phyloP scores from a whole-genome alignment of 2,113 vertebrate species.

The Neomonachus schauinslandi region DNA sequence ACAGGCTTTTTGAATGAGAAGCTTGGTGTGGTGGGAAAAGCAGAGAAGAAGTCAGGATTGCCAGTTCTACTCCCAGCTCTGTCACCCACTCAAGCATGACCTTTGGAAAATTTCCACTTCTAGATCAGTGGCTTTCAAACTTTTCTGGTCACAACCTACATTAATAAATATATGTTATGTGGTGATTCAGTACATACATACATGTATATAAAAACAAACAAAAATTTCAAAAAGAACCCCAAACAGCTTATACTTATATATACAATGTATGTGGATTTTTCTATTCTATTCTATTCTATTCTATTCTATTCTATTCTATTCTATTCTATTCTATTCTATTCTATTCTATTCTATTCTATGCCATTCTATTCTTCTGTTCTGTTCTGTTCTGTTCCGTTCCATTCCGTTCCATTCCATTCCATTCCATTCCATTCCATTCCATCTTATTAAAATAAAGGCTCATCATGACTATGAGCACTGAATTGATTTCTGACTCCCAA shows the following conservation, averaged over 20 bases:
- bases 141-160: not conserved
- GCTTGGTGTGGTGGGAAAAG: not conserved
- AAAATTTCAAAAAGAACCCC: not conserved
- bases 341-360: not conserved
- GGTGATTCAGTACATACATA: not conserved
- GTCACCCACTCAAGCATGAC: not conserved
- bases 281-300: not conserved
- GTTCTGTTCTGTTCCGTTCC: not conserved
- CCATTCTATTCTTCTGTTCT: not conserved
- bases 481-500: not conserved
- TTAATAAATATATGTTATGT: not conserved
- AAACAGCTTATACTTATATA: not conserved
- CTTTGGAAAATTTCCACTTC: not conserved
- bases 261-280: not conserved
- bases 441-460: not conserved
- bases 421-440: not conserved
- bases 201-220: not conserved
- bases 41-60: not conserved
- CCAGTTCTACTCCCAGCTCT: not conserved
- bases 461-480: too few species aligned
- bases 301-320: not conserved
- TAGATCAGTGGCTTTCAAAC: not conserved
- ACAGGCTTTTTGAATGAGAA: not conserved
- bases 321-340: not conserved
- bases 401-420: not conserved